phyloP scores from a whole-genome alignment of 2,113 vertebrate species.

The Galbula dea region DNA sequence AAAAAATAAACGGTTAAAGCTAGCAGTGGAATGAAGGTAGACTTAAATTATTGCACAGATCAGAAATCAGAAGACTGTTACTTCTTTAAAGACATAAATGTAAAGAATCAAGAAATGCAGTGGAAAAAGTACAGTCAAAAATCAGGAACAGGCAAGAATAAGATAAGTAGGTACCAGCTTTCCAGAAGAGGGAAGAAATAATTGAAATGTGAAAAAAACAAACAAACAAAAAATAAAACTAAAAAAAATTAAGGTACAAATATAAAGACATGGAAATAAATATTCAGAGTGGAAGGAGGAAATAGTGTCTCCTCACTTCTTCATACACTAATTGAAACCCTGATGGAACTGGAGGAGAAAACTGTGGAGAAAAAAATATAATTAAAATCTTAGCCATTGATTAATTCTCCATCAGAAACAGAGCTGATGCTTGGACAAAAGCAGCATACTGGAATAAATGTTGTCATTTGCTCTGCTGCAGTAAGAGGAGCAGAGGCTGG shows the following conservation, averaged over 20 bases:
- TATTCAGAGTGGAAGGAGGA: not conserved
- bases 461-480: not conserved
- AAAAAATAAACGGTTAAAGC: not conserved
- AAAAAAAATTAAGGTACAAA: not conserved
- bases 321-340: not conserved
- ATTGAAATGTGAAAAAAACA: not conserved
- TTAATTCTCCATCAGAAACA: not conserved
- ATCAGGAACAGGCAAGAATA: not conserved
- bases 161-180: not conserved
- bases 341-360: not conserved
- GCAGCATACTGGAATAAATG: accelerated
- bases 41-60: not conserved
- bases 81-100: not conserved
- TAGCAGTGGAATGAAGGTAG: not conserved
- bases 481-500: not conserved
- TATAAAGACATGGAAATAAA: not conserved
- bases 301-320: not conserved
- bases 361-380: not conserved
- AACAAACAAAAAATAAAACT: not conserved
- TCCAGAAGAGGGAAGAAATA: not conserved
- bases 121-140: not conserved
- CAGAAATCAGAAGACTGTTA: not conserved
- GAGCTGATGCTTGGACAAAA: not conserved
- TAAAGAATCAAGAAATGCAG: not conserved
- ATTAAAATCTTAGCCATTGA: not conserved